phyloP scores from a whole-genome alignment of 2,888 invertebrate genomes.

The Lottia gigantea region DNA sequence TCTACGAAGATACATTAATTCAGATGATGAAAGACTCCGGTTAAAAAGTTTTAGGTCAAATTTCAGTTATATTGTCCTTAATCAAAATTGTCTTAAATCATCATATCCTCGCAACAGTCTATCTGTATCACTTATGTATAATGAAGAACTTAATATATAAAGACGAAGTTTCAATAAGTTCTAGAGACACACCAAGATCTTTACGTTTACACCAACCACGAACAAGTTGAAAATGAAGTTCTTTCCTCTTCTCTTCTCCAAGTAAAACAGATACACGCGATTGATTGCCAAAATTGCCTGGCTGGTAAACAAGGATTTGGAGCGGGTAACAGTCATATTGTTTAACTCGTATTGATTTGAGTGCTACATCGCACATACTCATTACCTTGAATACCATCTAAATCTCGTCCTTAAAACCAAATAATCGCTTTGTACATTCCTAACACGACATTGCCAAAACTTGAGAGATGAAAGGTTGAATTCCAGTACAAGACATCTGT shows the following conservation, averaged over 20 bases:
- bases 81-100: too few relatives aligned
- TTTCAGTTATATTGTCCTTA: too few relatives aligned
- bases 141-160: too few relatives aligned
- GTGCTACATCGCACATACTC: neutral
- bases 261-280: conserved; percentile 5
- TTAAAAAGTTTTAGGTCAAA: too few relatives aligned
- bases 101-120: too few relatives aligned
- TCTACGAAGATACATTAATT: neutral
- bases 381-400: neutral
- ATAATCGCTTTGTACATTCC: neutral
- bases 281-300: conserved; percentile 11
- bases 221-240: neutral
- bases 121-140: too few relatives aligned
- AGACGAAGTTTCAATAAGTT: too few relatives aligned
- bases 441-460: neutral
- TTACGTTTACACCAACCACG: neutral
- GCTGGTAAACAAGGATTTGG: conserved; percentile 2
- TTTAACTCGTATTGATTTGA: neutral
- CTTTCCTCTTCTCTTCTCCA: neutral
- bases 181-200: too few relatives aligned
- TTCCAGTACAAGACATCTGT: too few relatives aligned
- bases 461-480: neutral
- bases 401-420: neutral
- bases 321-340: neutral
- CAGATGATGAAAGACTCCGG: neutral